These are phyloP conservation scores for Listrodromus nycthemerus DNA, from an alignment of 2,888 invertebrate species.

Conservation along the genomic window DNA sequence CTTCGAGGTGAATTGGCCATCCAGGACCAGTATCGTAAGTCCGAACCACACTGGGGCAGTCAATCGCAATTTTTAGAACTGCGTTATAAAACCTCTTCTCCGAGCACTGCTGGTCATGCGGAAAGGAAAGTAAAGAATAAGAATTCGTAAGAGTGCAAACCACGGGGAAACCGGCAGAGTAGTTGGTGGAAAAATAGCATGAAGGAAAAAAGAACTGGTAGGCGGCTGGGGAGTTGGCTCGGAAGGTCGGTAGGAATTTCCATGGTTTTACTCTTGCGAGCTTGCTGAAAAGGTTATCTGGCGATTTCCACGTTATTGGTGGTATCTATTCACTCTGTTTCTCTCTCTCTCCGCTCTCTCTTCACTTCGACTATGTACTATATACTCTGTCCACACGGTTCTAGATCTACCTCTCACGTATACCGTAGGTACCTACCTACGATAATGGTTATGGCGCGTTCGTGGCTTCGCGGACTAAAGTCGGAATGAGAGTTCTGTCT, in stretches of 20 bases:
- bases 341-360: background rate
- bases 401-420: slow-evolving; percentile 17
- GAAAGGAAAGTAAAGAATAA: background rate
- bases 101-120: background rate
- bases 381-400: slow-evolving; percentile 13
- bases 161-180: background rate
- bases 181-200: background rate
- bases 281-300: slow-evolving; percentile 29
- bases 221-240: background rate
- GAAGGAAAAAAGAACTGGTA: background rate
- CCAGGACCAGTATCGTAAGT: background rate
- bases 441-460: slow-evolving; percentile 59
- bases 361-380: background rate
- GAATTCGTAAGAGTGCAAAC: background rate
- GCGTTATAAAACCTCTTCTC: background rate
- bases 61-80: background rate
- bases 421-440: slow-evolving; percentile 37
- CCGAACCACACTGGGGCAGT: background rate
- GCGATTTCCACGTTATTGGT: slow-evolving; percentile 45
- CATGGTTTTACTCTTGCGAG: background rate
- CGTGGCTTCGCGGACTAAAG: slow-evolving; percentile 54
- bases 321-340: slow-evolving; percentile 32
- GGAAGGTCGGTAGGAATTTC: background rate
- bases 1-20: slow-evolving; percentile 1
- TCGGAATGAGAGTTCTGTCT: slow-evolving; percentile 40